phyloP scores from a whole-genome alignment of 2,797 vertebrate genomes.

The Coccyzus lansbergi region DNA sequence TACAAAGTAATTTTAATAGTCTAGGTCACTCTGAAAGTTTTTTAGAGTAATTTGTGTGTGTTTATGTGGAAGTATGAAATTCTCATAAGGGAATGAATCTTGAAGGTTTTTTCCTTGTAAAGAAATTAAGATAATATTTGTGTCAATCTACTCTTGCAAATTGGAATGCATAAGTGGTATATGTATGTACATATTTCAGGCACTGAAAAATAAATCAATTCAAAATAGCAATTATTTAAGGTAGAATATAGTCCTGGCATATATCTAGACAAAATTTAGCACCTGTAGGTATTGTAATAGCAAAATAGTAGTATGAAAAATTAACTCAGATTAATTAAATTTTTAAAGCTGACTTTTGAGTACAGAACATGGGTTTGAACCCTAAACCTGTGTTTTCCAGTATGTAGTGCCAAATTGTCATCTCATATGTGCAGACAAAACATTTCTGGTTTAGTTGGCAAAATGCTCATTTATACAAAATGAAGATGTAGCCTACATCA shows the following conservation, averaged over 20 bases:
- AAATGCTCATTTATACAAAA: conserved; percentile 16
- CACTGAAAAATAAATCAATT: not conserved
- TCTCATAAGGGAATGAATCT: not conserved
- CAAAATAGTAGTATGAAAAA: not conserved
- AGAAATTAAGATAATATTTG: not conserved
- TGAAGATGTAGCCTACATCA: conserved; percentile 40
- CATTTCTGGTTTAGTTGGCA: not conserved
- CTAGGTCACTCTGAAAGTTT: not conserved
- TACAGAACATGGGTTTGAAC: not conserved
- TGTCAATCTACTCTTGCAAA: not conserved
- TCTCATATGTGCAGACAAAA: not conserved
- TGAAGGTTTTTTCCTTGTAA: not conserved
- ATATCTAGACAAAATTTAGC: not conserved
- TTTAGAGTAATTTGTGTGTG: not conserved
- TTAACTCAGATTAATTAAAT: not conserved
- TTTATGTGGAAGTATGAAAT: not conserved
- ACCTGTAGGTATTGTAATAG: not conserved
- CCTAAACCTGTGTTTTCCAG: not conserved
- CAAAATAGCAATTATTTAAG: conserved; percentile 1
- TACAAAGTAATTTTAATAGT: not conserved
- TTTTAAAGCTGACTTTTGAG: conserved; percentile 13
- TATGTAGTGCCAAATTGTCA: not conserved
- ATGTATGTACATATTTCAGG: not conserved
- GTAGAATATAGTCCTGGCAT: not conserved
- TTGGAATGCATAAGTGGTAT: not conserved